These are phyloP conservation scores for Coranthus polyacanthus DNA, from an alignment of 2,797 vertebrate species.

Conservation along the genomic window DNA sequence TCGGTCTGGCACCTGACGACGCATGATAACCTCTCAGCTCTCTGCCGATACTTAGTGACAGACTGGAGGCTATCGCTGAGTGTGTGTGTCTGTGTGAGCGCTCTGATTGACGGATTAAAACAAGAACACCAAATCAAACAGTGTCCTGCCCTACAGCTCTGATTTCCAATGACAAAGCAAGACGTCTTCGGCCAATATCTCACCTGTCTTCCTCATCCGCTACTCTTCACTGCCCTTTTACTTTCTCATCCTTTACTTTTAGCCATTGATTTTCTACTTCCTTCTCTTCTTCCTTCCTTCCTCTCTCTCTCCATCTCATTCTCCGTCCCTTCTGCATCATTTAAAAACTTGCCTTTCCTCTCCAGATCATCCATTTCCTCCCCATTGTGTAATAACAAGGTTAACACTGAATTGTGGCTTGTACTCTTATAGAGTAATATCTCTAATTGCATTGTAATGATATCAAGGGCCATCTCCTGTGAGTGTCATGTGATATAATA, in stretches of 20 bases:
- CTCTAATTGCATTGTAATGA: constrained; percentile 69
- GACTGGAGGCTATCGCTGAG: constrained; percentile 34
- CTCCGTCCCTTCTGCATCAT: constrained; percentile 46
- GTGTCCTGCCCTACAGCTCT: constrained; percentile 51
- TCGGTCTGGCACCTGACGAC: constrained; percentile 73
- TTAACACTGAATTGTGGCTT: constrained; percentile 71
- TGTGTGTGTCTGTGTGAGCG: constrained; percentile 21
- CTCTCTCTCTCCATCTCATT: constrained; percentile 25
- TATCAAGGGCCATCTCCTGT: constrained; percentile 63
- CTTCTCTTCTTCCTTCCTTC: background rate
- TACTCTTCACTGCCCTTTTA: constrained; percentile 60
- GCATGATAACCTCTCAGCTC: constrained; percentile 77
- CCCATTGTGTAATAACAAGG: constrained; percentile 61
- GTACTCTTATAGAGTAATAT: constrained; percentile 62
- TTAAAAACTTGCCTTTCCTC: constrained; percentile 52
- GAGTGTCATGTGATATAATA: constrained; percentile 51
- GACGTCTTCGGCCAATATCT: constrained; percentile 61
- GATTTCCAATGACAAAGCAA: constrained; percentile 75
- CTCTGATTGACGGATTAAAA: constrained; percentile 71
- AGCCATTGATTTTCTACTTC: constrained; percentile 64
- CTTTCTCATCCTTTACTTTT: constrained; percentile 58
- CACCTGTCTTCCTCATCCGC: constrained; percentile 59
- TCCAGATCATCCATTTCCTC: constrained; percentile 72
- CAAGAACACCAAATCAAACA: constrained; percentile 68
- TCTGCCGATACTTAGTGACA: constrained; percentile 68